A percentile compares a stretch with the other conserved stretches of the same genome.
Evolutionary conservation across 2,888 invertebrate genomes (phyloP).

Genomic region (Nipponacmea schrenckii): DNA sequence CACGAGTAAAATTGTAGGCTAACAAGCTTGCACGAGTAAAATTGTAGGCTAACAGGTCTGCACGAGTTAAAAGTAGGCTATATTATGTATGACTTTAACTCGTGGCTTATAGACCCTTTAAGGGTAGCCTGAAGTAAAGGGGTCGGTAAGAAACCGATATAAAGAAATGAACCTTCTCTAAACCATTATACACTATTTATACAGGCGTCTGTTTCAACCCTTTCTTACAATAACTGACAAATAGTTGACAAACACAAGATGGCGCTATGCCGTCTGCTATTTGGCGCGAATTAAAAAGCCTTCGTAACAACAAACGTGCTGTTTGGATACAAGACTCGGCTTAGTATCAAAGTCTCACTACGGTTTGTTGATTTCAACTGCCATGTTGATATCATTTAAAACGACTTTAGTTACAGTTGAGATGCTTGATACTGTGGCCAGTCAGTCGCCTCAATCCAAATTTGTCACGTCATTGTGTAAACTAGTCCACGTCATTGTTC

Average conservation of each 20-base stretch:
- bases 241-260: neutral
- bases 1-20: too few relatives aligned
- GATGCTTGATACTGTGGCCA: constrained; percentile 2
- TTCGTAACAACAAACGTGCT: constrained; percentile 4
- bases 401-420: constrained; percentile 7
- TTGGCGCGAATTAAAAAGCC: neutral
- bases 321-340: neutral
- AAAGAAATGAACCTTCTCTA: neutral
- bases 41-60: too few relatives aligned
- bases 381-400: constrained; percentile 4
- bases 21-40: too few relatives aligned
- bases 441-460: neutral
- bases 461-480: constrained; percentile 3
- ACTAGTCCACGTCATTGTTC: neutral
- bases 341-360: neutral
- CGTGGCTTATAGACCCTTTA: too few relatives aligned
- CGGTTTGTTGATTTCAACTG: neutral
- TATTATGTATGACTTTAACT: too few relatives aligned
- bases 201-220: neutral
- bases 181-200: neutral
- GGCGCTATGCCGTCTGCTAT: constrained; percentile 2
- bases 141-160: neutral
- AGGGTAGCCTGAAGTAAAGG: neutral
- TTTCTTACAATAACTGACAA: neutral
- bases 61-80: too few relatives aligned